These are phyloP conservation scores for Trinorchestia longiramus DNA, from an alignment of 1,140 invertebrate genomes.

Conservation along the genomic window DNA sequence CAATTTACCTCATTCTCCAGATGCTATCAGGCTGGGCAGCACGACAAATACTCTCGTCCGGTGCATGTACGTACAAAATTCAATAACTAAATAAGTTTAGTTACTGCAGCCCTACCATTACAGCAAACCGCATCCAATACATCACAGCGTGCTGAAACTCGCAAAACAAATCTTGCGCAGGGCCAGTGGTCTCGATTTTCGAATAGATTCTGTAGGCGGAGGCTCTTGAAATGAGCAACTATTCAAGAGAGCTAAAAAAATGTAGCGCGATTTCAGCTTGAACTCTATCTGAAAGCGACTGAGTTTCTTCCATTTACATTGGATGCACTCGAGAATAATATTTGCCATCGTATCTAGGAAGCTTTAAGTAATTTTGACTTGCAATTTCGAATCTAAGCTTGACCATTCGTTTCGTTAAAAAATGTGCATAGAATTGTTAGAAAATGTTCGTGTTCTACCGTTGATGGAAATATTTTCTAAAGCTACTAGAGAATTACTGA, in stretches of 20 bases:
- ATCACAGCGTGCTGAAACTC: background rate
- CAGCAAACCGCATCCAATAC: background rate
- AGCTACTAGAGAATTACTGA: too few species aligned
- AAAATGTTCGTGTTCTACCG: too few species aligned
- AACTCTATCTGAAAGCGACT: background rate
- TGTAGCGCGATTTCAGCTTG: background rate
- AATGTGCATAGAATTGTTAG: too few species aligned
- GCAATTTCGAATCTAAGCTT: background rate
- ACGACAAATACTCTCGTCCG: background rate
- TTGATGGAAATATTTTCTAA: too few species aligned
- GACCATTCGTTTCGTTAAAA: background rate
- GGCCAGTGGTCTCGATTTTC: background rate
- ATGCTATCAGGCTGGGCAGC: background rate
- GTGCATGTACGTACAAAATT: background rate
- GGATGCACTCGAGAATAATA: background rate
- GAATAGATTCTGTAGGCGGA: background rate
- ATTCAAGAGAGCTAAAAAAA: background rate
- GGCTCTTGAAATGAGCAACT: background rate
- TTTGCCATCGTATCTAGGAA: background rate
- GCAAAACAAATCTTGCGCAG: background rate
- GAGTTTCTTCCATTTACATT: background rate
- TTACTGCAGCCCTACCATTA: background rate
- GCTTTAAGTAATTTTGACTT: background rate
- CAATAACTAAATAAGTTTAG: slow-evolving; percentile 10
- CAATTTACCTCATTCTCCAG: background rate